A percentile compares a stretch with the other conserved stretches of the same genome.
Evolutionary conservation across 2,113 vertebrate species (phyloP).

Genomic region (Murina feae): DNA sequence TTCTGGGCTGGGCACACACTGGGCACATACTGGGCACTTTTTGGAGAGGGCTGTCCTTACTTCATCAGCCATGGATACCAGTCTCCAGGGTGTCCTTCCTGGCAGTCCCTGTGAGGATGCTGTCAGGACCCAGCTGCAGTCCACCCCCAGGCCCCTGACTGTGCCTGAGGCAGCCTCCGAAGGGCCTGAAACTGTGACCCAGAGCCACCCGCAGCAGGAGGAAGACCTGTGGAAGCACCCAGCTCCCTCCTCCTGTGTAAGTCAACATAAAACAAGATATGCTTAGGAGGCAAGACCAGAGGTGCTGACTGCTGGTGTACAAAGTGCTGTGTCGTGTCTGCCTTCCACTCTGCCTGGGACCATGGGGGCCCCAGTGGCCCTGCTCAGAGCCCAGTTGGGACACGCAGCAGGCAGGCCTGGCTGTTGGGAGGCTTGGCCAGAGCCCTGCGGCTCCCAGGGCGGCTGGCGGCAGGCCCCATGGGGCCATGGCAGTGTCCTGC

Average conservation of each 20-base stretch:
- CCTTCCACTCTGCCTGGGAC: background rate
- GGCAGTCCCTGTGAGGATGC: background rate
- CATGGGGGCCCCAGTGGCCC: background rate
- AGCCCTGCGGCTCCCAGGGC: background rate
- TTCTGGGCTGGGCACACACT: background rate
- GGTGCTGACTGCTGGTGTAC: background rate
- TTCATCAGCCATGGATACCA: accelerated
- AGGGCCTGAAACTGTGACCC: background rate
- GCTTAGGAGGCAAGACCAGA: background rate
- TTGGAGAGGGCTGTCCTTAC: background rate
- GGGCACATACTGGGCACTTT: background rate
- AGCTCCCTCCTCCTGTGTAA: background rate
- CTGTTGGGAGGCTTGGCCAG: background rate
- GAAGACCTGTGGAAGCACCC: background rate
- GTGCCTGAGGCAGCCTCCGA: background rate
- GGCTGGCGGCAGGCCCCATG: background rate
- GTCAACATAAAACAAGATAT: background rate
- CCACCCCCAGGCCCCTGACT: background rate
- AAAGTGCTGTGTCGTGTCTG: background rate
- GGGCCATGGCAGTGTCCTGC: slow-evolving; percentile 34
- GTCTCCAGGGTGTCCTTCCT: background rate
- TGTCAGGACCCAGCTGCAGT: background rate
- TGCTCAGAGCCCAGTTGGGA: background rate
- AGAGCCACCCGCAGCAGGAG: background rate
- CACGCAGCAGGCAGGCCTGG: background rate